Conservation (phyloP, 2,888 invertebrate species). For the Pachydiplax longipennis region DNA sequence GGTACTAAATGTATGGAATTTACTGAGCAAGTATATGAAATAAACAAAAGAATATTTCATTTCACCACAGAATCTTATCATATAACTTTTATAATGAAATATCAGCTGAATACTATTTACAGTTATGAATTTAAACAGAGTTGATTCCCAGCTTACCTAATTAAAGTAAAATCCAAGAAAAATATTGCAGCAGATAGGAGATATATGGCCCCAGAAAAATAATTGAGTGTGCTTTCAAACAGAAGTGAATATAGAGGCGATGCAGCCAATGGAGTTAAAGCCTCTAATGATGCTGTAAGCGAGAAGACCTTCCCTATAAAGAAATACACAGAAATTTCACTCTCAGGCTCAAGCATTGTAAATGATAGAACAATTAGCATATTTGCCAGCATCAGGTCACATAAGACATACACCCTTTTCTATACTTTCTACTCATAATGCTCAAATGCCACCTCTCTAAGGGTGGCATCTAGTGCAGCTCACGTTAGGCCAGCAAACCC, state of each 20-base stretch:
- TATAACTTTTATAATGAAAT: neutral
- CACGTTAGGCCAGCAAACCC: no score
- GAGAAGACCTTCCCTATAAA: slow-evolving; percentile 71
- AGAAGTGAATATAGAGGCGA: slow-evolving; percentile 70
- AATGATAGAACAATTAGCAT: no score
- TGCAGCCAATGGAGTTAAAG: slow-evolving; percentile 68
- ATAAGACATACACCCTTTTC: no score
- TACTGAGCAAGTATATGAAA: neutral
- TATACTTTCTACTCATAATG: no score
- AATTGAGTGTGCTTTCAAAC: slow-evolving; percentile 66
- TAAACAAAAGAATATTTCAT: neutral
- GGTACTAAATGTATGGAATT: no score
- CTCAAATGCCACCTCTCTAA: no score
- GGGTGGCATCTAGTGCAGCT: no score
- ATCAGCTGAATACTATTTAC: neutral
- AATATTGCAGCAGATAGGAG: slow-evolving; percentile 64
- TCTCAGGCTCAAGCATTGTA: no score
- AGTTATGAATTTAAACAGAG: neutral
- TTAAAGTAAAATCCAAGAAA: slow-evolving; percentile 59
- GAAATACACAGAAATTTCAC: slow-evolving; percentile 35
- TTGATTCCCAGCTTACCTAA: slow-evolving; percentile 66
- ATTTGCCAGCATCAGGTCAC: no score
- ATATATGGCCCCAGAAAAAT: slow-evolving; percentile 68
- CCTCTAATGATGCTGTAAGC: slow-evolving; percentile 71
- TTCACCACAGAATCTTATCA: neutral